These are phyloP conservation scores for Ophioderma brevispina DNA, from an alignment of 35 echinoderm and acorn worm species.

Conservation along the genomic window DNA sequence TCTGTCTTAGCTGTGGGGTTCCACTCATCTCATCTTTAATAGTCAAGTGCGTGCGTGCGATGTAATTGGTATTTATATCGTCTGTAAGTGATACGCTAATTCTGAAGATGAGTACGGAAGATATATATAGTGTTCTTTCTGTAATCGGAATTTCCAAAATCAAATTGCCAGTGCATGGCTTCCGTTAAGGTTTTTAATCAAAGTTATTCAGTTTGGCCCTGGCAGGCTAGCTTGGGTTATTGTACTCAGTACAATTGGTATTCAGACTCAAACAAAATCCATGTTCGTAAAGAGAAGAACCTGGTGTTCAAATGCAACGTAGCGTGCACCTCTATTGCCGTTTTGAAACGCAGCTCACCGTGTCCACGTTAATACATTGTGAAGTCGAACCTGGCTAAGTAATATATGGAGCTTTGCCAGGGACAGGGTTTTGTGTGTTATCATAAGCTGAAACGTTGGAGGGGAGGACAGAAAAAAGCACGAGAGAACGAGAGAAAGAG, in stretches of 20 bases:
- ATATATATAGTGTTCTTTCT: too few relatives aligned
- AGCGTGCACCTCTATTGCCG: neutral
- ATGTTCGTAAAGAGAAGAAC: neutral
- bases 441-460: too few relatives aligned
- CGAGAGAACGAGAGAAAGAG: too few relatives aligned
- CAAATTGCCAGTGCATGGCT: neutral
- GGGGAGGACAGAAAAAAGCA: too few relatives aligned
- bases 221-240: neutral
- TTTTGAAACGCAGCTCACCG: neutral
- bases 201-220: conserved; percentile 3
- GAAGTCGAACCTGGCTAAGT: neutral
- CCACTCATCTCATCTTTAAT: too few relatives aligned
- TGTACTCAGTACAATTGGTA: neutral
- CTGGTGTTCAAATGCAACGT: neutral
- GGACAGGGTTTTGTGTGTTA: too few relatives aligned
- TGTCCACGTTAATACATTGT: conserved; percentile 3
- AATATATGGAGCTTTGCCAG: neutral
- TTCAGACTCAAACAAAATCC: neutral
- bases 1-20: too few relatives aligned
- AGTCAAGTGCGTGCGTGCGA: too few relatives aligned
- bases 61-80: too few relatives aligned
- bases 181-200: neutral
- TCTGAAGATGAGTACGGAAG: too few relatives aligned
- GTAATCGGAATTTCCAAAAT: too few relatives aligned
- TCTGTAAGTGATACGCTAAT: too few relatives aligned